These are phyloP conservation scores for Montifringilla adamsi DNA, from an alignment of 2,113 vertebrate genomes.

Conservation along the genomic window DNA sequence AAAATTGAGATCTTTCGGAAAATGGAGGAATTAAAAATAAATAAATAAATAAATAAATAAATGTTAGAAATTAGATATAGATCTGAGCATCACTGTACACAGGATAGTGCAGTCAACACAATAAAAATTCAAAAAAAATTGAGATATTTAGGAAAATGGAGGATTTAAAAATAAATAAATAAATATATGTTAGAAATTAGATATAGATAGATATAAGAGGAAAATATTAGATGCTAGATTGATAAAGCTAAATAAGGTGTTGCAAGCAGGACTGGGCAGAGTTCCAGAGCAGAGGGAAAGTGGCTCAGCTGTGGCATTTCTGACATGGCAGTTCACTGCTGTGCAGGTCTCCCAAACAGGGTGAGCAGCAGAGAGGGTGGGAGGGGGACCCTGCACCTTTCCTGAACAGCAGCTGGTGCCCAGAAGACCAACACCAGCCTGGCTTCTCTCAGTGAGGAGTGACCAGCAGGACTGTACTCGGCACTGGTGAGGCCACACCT, in stretches of 20 bases:
- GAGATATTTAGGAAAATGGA: background rate
- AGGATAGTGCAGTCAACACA: background rate
- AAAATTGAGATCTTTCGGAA: background rate
- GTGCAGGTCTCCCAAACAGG: background rate
- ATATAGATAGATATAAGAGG: background rate
- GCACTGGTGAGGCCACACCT: background rate
- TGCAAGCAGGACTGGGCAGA: background rate
- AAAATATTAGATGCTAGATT: background rate
- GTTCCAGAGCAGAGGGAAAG: background rate
- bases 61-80: background rate
- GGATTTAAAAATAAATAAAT: background rate
- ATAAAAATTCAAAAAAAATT: background rate
- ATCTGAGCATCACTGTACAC: background rate
- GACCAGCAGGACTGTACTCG: background rate
- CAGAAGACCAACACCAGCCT: background rate
- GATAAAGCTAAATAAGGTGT: background rate
- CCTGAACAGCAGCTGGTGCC: background rate
- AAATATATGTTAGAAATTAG: too few relatives aligned
- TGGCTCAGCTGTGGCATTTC: background rate
- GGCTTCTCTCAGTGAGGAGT: background rate
- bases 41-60: too few relatives aligned
- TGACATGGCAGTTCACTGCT: background rate
- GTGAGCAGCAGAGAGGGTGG: background rate
- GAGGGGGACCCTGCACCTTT: background rate
- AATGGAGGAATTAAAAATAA: background rate